These are phyloP conservation scores for Leucosticte australis DNA, from an alignment of 2,113 vertebrate species.

Conservation along the genomic window DNA sequence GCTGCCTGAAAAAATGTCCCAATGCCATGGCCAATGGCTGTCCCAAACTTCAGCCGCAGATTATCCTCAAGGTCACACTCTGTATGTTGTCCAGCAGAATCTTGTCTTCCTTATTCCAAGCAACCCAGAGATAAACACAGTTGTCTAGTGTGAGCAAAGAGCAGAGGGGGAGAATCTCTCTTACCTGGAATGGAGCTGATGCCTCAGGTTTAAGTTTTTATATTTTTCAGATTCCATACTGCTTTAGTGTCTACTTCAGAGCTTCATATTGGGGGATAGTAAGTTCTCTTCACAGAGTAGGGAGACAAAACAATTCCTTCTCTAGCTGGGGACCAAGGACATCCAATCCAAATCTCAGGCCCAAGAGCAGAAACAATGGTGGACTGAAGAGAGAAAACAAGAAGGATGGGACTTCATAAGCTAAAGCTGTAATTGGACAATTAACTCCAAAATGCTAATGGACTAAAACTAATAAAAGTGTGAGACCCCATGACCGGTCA, in stretches of 20 bases:
- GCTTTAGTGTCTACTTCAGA: not conserved
- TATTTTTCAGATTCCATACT: not conserved
- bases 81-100: not conserved
- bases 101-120: not conserved
- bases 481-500: accelerated
- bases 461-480: not conserved
- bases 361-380: not conserved
- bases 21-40: too few relatives aligned
- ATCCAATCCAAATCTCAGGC: not conserved
- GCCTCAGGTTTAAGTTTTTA: not conserved
- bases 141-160: not conserved
- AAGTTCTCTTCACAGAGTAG: not conserved
- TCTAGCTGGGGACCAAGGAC: not conserved
- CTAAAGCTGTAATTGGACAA: not conserved
- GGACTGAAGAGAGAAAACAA: not conserved
- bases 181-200: not conserved
- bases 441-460: not conserved
- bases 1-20: not conserved
- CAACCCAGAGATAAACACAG: not conserved
- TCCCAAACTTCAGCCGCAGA: not conserved
- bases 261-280: not conserved
- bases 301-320: not conserved
- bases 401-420: not conserved
- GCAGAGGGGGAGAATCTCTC: not conserved
- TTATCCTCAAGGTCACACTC: not conserved